phyloP scores from a whole-genome alignment of 2,888 invertebrate genomes.

The Sarcophaga carnaria region DNA sequence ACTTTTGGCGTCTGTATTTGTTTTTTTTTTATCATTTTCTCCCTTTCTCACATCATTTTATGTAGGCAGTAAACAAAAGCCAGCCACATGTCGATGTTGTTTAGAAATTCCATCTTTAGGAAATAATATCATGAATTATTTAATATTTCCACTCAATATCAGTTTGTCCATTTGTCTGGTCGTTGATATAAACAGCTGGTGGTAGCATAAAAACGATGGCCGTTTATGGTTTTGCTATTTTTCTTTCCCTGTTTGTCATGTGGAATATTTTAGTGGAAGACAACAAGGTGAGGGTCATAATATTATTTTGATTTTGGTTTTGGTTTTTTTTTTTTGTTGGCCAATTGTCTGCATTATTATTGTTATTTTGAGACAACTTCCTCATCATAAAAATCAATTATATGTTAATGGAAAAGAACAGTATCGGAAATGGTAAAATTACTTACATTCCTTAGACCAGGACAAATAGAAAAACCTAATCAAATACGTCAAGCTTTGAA shows the following conservation, averaged over 20 bases:
- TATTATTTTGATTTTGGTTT: neutral
- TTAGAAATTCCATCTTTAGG: constrained; percentile 52
- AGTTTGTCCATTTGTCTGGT: neutral
- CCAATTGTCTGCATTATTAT: constrained; percentile 38
- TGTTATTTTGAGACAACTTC: neutral
- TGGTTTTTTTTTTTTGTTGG: neutral
- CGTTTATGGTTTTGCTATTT: neutral
- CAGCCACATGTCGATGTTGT: neutral
- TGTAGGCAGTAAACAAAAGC: too few species aligned
- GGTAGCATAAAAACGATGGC: neutral
- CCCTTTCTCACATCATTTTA: too few species aligned
- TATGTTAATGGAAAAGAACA: constrained; percentile 2
- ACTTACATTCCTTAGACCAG: too few species aligned
- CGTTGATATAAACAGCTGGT: neutral
- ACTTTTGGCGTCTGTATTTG: too few species aligned
- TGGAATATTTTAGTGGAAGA: too few species aligned
- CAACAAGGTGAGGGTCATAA: too few species aligned
- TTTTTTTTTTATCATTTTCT: too few species aligned
- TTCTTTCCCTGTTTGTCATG: too few species aligned
- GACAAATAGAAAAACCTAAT: too few species aligned
- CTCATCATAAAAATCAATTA: constrained; percentile 12
- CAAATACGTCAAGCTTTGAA: too few species aligned
- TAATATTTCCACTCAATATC: constrained; percentile 50
- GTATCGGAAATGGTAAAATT: too few species aligned
- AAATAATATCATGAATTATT: constrained; percentile 67